Evolutionary conservation across 2,113 vertebrate genomes (phyloP).

Genomic region (Ciconia stormi): DNA sequence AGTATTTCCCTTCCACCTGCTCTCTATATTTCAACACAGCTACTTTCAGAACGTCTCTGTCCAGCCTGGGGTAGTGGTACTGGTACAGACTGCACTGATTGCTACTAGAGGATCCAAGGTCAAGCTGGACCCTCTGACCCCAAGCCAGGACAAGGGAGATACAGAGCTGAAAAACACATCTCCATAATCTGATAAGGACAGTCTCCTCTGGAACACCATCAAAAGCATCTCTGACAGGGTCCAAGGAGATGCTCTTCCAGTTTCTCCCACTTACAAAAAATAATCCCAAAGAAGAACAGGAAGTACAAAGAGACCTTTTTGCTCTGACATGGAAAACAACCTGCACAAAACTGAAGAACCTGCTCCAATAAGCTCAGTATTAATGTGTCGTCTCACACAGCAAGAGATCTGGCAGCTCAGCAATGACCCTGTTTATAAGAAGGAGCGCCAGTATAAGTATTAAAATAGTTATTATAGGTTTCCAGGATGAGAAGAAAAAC

Average conservation of each 20-base stretch:
- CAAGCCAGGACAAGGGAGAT: neutral
- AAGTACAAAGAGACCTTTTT: neutral
- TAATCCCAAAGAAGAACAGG: neutral
- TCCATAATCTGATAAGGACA: neutral
- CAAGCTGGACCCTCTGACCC: neutral
- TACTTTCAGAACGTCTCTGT: neutral
- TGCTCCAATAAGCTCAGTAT: neutral
- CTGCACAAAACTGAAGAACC: neutral
- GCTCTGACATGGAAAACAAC: conserved; percentile 18
- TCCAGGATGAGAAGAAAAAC: neutral
- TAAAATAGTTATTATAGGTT: neutral
- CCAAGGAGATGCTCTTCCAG: neutral
- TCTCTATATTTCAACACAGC: neutral
- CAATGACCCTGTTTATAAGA: neutral
- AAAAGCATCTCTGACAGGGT: neutral
- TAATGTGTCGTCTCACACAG: conserved; percentile 27
- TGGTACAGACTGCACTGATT: neutral
- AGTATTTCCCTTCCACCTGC: neutral
- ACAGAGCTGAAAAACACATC: neutral
- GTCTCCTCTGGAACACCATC: neutral
- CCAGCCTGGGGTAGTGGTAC: neutral
- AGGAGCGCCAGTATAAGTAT: neutral
- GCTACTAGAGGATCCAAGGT: neutral
- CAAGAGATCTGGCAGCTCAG: conserved; percentile 20
- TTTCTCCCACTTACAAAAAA: neutral